Base-by-base conservation (phyloP, 2,797 vertebrate genomes). In the Myripristis jacobus region DNA sequence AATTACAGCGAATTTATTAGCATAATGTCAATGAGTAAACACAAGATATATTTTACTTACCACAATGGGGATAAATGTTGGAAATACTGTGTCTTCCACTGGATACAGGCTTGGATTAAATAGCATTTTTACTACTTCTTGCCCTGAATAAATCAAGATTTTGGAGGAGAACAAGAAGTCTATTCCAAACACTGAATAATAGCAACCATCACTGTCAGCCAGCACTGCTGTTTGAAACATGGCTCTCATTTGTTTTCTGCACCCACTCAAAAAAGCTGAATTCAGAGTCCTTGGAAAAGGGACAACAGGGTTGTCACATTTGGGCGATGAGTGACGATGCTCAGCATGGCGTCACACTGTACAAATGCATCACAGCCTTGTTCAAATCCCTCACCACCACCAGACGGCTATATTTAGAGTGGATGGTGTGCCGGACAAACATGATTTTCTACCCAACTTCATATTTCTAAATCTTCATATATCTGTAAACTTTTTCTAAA, bases 321-420 rank as follows among this genome's bases (percentile, higher is more conserved):
- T 43, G 21, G 44, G 31, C 38, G 31, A 57, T 41, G 31, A 57
- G 19, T 58, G 46, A 41, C 44, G 18, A 29, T 19, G 15, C 43
- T 52, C 44, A 25, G 51, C 19, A 6, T 7, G 21, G 13, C 22
- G 18, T 47, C 41, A 47, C 44, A 16, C 41, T n/a, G 15, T 31
- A 2, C 27, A 19, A n/a, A 54, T 22, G 69, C 43, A 29, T 47
- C 44, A 34, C 34, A 13, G 31, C 19, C 47, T 47, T 34, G 59
- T 55, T 50, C 38, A 57, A 25, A 58, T 43, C 27, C 22, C 44
- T 60, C 21, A 60, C 29, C 34, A 29, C 22, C 34, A 10, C 51
- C 3, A 21, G 7, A 46, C 22, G 41, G 36, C 59, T 60, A 47
- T 60, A 51, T 74, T 71, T 77, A 19, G 65, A 61, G 50, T 58